Evolutionary conservation across 2,888 invertebrate species (phyloP).

Genomic region (Tupiocoris notatus): DNA sequence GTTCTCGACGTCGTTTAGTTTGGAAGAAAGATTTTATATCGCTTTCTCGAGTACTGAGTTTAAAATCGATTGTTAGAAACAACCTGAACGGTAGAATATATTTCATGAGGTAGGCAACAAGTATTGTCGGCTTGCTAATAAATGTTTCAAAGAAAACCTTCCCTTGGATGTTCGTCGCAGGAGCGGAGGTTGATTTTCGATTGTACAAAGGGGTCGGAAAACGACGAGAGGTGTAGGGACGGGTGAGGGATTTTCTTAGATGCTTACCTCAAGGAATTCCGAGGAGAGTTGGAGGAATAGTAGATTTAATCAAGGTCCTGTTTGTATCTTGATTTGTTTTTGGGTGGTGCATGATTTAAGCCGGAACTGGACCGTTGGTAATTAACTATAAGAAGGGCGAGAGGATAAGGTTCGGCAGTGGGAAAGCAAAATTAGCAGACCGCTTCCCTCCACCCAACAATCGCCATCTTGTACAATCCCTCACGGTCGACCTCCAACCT

Average conservation of each 20-base stretch:
- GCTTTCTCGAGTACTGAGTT: no score
- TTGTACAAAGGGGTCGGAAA: constrained; percentile 22
- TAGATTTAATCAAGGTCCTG: constrained; percentile 36
- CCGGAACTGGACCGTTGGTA: constrained; percentile 39
- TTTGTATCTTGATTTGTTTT: constrained; percentile 39
- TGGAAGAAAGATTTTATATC: no score
- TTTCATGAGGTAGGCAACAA: no score
- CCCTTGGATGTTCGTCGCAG: no score
- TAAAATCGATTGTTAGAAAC: no score
- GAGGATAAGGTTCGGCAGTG: no score
- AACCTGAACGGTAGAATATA: no score
- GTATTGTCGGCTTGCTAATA: constrained; percentile 29
- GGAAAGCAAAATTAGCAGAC: constrained; percentile 32
- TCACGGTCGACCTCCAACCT: not conserved
- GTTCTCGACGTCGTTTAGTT: no score
- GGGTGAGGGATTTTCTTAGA: no score
- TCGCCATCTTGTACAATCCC: no score
- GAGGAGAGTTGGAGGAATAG: constrained; percentile 9
- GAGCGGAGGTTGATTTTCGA: constrained; percentile 10
- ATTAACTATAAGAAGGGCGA: constrained; percentile 34
- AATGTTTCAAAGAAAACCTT: no score
- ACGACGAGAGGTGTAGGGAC: no score
- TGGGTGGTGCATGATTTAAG: constrained; percentile 34
- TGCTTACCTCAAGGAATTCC: not conserved
- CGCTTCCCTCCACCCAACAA: constrained; percentile 19